Conservation (phyloP, 2,888 invertebrate species). For the Hyposoter didymator region DNA sequence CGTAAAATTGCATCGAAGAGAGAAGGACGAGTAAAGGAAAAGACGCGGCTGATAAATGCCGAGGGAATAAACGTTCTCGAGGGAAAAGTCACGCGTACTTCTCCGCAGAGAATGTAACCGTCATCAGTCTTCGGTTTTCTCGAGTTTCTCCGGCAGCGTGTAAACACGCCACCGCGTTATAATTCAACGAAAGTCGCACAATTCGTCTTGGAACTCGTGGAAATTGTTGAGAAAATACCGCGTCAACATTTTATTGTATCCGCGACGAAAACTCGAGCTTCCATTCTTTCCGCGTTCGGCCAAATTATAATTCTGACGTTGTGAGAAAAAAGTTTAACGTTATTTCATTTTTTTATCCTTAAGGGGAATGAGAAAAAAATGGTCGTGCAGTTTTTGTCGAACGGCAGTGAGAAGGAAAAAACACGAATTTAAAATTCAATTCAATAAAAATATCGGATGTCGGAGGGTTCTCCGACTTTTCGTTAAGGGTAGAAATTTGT, state of each 20-base stretch:
- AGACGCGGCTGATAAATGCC: constrained; percentile 50
- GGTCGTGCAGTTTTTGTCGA: too few relatives aligned
- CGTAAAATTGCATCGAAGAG: not conserved
- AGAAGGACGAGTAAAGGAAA: not conserved
- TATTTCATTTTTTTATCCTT: not conserved
- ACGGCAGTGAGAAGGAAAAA: too few relatives aligned
- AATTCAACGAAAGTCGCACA: constrained; percentile 37
- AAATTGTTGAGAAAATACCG: constrained; percentile 25
- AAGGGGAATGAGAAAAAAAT: too few relatives aligned
- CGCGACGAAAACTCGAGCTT: not conserved
- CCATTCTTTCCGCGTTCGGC: constrained; percentile 3
- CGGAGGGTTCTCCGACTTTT: too few relatives aligned
- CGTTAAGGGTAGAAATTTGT: not conserved
- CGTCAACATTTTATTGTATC: constrained; percentile 7
- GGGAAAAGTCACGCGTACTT: constrained; percentile 39
- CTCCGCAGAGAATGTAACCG: constrained; percentile 27
- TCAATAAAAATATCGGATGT: not conserved
- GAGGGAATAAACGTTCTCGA: constrained; percentile 40
- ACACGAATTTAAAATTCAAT: not conserved
- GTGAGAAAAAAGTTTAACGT: not conserved
- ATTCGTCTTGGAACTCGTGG: constrained; percentile 36
- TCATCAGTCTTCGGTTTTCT: constrained; percentile 52
- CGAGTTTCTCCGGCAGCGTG: constrained; percentile 41
- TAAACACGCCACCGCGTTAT: constrained; percentile 50
- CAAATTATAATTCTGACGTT: constrained; percentile 17